These are phyloP conservation scores for Gobionotothen gibberifrons DNA, from an alignment of 2,797 vertebrate genomes.

Conservation along the genomic window DNA sequence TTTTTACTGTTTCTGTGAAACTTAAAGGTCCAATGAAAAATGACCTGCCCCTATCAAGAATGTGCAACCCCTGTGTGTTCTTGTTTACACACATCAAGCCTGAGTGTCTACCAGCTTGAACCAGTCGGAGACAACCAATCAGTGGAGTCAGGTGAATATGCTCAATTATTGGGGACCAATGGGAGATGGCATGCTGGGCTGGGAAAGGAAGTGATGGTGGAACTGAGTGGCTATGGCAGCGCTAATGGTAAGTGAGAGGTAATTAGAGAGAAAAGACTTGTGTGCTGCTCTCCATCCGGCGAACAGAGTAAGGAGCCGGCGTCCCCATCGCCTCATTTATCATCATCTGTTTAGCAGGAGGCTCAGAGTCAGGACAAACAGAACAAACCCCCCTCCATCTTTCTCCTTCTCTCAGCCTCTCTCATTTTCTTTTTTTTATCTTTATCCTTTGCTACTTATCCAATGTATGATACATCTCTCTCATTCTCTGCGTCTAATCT, in stretches of 20 bases:
- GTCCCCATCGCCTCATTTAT: constrained; percentile 82
- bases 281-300: constrained; percentile 73
- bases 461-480: constrained; percentile 30
- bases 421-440: constrained; percentile 46
- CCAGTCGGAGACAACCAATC: constrained; percentile 46
- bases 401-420: constrained; percentile 52
- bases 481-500: constrained; percentile 40
- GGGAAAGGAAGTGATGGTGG: constrained; percentile 72
- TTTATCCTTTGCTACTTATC: constrained; percentile 48
- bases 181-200: constrained; percentile 42
- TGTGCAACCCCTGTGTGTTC: not conserved
- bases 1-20: not conserved
- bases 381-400: constrained; percentile 66
- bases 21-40: not conserved
- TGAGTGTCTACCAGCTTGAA: constrained; percentile 10
- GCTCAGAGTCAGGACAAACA: constrained; percentile 81
- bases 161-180: constrained; percentile 52
- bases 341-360: constrained; percentile 84
- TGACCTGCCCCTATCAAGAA: not conserved
- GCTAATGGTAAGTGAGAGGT: constrained; percentile 85
- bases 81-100: constrained; percentile 22
- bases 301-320: constrained; percentile 69
- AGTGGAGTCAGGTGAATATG: constrained; percentile 21
- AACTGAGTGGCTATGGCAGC: constrained; percentile 77
- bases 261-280: constrained; percentile 85